Percentiles rank a stretch among this genome's conserved stretches.
Evolutionary conservation across 2,113 vertebrate genomes (phyloP).

Genomic region (Chloropsis hardwickii): DNA sequence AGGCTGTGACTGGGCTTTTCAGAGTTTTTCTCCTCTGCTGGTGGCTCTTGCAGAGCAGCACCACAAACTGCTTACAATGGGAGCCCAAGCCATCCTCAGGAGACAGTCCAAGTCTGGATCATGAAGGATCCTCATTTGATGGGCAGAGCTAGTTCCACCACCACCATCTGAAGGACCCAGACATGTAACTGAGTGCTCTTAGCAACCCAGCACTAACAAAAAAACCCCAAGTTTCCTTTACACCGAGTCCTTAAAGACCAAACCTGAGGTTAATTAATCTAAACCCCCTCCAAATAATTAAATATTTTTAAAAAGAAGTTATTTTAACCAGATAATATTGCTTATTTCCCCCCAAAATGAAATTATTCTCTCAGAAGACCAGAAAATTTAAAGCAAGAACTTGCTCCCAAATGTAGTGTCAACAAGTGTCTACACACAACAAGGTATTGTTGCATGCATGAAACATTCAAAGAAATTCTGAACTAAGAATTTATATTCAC

Average conservation of each 20-base stretch:
- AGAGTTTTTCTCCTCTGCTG: background rate
- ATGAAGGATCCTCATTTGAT: background rate
- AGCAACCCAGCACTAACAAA: background rate
- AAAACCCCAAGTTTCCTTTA: background rate
- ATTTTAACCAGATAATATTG: background rate
- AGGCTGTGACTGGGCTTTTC: rapidly evolving
- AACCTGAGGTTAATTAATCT: background rate
- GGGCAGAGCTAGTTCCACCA: background rate
- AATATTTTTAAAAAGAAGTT: rapidly evolving
- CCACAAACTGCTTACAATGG: rapidly evolving
- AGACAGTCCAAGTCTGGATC: background rate
- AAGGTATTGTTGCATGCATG: background rate
- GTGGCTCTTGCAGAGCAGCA: rapidly evolving
- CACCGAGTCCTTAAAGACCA: rapidly evolving
- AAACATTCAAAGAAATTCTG: background rate
- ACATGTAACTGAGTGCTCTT: background rate
- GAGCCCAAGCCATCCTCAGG: rapidly evolving
- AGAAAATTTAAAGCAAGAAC: background rate
- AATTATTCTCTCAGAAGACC: background rate
- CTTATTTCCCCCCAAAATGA: background rate
- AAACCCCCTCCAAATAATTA: rapidly evolving
- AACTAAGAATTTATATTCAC: background rate
- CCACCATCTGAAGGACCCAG: rapidly evolving
- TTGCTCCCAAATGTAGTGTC: background rate
- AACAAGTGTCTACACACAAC: background rate